These are phyloP conservation scores for Polypterus bichir DNA, from an alignment of 2,113 vertebrate genomes.

Conservation along the genomic window DNA sequence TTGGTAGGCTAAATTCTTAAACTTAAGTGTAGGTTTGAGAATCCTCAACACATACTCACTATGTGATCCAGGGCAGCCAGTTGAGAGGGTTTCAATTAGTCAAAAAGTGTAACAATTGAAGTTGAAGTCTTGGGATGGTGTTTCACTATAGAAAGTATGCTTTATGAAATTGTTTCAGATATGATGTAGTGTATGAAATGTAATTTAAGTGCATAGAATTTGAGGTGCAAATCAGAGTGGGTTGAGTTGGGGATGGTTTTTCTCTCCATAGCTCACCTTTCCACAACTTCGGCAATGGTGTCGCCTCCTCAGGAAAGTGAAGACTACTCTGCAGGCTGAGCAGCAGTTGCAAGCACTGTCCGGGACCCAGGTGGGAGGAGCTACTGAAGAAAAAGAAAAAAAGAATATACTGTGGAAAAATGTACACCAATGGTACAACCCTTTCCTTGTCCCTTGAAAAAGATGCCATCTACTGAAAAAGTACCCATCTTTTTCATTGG, in stretches of 20 bases:
- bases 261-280: constrained; percentile 32
- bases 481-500: too few relatives aligned
- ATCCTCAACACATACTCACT: too few relatives aligned
- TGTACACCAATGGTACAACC: too few relatives aligned
- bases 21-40: too few relatives aligned
- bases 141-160: background rate
- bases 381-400: constrained; percentile 4
- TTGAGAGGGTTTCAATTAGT: background rate
- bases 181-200: background rate
- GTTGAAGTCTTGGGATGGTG: background rate
- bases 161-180: background rate
- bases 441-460: too few relatives aligned
- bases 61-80: too few relatives aligned
- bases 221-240: background rate
- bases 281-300: constrained; percentile 56
- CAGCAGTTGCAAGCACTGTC: constrained; percentile 32
- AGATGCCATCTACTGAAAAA: too few relatives aligned
- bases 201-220: background rate
- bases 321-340: constrained; percentile 32
- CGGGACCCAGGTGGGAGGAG: constrained; percentile 36
- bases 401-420: too few relatives aligned
- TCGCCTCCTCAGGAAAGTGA: constrained; percentile 42
- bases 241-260: background rate
- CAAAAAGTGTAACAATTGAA: too few relatives aligned
- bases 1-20: too few relatives aligned